phyloP scores from a whole-genome alignment of 2,888 invertebrate species.

The Blera fallax region DNA sequence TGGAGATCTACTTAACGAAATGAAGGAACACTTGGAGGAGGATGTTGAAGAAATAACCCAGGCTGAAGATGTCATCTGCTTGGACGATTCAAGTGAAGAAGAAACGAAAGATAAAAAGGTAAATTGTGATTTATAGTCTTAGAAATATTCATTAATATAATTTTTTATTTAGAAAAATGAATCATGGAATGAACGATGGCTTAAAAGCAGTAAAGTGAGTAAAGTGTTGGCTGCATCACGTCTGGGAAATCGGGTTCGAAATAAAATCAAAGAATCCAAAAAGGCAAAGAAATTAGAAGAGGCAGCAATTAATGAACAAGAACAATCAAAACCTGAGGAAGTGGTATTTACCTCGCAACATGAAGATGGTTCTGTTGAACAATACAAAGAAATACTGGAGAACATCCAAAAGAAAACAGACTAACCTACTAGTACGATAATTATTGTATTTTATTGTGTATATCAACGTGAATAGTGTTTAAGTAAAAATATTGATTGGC shows the following conservation, averaged over 20 bases:
- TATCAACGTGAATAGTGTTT: not conserved
- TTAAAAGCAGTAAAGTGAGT: slow-evolving; percentile 85
- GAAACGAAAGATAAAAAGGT: slow-evolving; percentile 55
- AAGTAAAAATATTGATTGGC: not conserved
- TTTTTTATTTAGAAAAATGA: slow-evolving; percentile 74
- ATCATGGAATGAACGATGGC: slow-evolving; percentile 85
- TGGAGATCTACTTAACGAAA: slow-evolving; percentile 80
- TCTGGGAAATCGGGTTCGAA: slow-evolving; percentile 84
- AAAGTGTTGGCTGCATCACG: slow-evolving; percentile 84
- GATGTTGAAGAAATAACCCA: slow-evolving; percentile 39
- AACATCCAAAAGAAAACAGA: slow-evolving; percentile 54
- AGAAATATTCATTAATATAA: not conserved
- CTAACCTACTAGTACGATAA: not conserved
- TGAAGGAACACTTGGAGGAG: slow-evolving; percentile 79
- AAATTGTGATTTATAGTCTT: not conserved
- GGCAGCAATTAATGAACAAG: slow-evolving; percentile 64
- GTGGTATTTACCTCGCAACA: slow-evolving; percentile 76
- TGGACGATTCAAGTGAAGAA: slow-evolving; percentile 73
- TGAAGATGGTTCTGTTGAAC: slow-evolving; percentile 84
- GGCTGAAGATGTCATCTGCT: slow-evolving; percentile 34
- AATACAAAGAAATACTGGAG: slow-evolving; percentile 82
- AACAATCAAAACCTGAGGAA: slow-evolving; percentile 42
- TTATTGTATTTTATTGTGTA: not conserved
- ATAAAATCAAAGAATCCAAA: slow-evolving; percentile 83
- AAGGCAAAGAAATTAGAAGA: slow-evolving; percentile 73